phyloP scores from a whole-genome alignment of 2,797 vertebrate species.

The Myoxocephalus aenaeus region DNA sequence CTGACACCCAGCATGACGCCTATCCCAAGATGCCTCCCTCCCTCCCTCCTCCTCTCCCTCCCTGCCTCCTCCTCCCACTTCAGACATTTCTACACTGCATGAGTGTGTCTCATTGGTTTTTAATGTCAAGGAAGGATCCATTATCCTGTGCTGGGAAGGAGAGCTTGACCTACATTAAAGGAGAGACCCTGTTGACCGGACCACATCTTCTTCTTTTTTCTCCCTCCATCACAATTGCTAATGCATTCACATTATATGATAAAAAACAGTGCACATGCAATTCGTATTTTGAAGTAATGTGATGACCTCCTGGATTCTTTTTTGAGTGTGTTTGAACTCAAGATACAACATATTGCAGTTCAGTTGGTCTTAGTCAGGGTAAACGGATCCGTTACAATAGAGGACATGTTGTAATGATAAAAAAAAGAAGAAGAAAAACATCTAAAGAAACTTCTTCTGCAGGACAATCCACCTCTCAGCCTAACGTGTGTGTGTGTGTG shows the following conservation, averaged over 20 bases:
- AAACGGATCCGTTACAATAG: not conserved
- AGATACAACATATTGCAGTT: too few species aligned
- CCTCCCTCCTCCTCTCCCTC: not conserved
- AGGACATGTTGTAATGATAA: not conserved
- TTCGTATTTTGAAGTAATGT: not conserved
- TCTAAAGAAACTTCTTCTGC: not conserved
- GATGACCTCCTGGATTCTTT: not conserved
- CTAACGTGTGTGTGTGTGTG: not conserved
- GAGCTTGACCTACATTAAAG: conserved; percentile 23
- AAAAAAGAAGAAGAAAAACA: too few species aligned
- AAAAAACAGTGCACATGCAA: not conserved
- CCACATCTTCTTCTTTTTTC: not conserved
- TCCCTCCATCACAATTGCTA: not conserved
- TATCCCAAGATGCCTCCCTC: not conserved
- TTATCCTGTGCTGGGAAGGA: conserved; percentile 16
- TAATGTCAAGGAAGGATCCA: conserved; percentile 20
- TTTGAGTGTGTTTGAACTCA: not conserved
- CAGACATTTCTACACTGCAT: conserved; percentile 9
- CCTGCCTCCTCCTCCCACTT: not conserved
- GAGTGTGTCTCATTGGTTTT: conserved; percentile 27
- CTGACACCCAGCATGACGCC: conserved; percentile 1
- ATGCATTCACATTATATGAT: not conserved
- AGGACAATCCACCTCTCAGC: not conserved
- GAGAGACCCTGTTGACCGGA: conserved; percentile 9
- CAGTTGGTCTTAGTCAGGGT: too few species aligned